Conservation (phyloP, 2,113 vertebrate species). For the Nansenia antarctica region DNA sequence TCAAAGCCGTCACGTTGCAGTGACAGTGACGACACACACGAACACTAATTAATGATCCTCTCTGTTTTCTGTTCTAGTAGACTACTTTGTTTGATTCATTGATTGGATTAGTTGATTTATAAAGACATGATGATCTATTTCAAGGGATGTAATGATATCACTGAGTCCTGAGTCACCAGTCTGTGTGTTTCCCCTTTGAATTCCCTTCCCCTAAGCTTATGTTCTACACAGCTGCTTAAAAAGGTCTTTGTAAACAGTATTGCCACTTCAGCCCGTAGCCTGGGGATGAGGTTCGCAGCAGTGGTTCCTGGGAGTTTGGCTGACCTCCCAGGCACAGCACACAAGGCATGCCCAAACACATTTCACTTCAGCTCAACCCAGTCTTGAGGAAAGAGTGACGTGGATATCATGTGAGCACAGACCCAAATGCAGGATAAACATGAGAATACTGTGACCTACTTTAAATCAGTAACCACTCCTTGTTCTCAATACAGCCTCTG, state of each 20-base stretch:
- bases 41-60: background rate
- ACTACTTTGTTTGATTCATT: no score
- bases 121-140: background rate
- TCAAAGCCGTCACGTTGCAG: no score
- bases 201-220: no score
- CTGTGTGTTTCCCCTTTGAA: background rate
- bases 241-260: background rate
- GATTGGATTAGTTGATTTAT: background rate
- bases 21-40: no score
- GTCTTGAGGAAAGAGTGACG: constrained; percentile 14
- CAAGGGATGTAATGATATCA: background rate
- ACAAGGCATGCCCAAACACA: constrained; percentile 59
- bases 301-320: no score
- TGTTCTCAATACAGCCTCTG: background rate
- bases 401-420: constrained; percentile 38
- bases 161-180: background rate
- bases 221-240: background rate
- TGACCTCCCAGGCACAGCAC: no score
- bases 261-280: no score
- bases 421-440: constrained; percentile 50
- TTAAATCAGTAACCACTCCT: constrained; percentile 6
- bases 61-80: no score
- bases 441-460: constrained; percentile 57
- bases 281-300: no score
- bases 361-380: constrained; percentile 50